phyloP scores from a whole-genome alignment of 2,797 vertebrate species.

The Enoplosus armatus region DNA sequence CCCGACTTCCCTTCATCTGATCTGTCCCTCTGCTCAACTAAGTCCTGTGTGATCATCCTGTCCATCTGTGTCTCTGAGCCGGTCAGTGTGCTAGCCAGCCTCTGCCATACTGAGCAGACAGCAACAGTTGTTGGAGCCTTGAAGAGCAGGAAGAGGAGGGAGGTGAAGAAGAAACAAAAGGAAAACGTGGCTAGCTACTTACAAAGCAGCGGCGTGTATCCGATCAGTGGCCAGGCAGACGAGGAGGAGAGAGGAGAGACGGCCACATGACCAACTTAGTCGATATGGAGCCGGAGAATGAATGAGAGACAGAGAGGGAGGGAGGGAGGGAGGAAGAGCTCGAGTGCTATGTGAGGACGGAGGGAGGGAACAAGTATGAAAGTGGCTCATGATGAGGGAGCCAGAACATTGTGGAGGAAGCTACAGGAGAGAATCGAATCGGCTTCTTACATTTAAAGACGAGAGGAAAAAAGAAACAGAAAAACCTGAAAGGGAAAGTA shows the following conservation, averaged over 20 bases:
- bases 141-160: conserved; percentile 24
- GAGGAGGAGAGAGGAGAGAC: conserved; percentile 9
- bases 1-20: conserved; percentile 31
- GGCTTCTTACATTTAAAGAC: conserved; percentile 7
- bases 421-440: conserved; percentile 9
- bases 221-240: conserved; percentile 40
- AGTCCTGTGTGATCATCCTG: conserved; percentile 28
- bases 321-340: conserved; percentile 36
- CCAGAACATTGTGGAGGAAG: conserved; percentile 30
- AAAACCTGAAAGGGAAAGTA: neutral
- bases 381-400: conserved; percentile 45
- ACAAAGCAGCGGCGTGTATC: conserved; percentile 54
- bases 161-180: conserved; percentile 16
- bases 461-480: neutral
- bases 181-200: conserved; percentile 56
- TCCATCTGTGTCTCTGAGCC: conserved; percentile 53
- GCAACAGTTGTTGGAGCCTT: conserved; percentile 61
- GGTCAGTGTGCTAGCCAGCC: conserved; percentile 37
- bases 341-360: conserved; percentile 16
- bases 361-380: conserved; percentile 46
- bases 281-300: conserved; percentile 59
- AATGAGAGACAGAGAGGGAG: conserved; percentile 59
- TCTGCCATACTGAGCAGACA: conserved; percentile 31
- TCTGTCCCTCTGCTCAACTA: conserved; percentile 17
- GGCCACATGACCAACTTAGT: conserved; percentile 59